phyloP scores from a whole-genome alignment of 2,113 vertebrate species.

The Gambusia holbrooki region DNA sequence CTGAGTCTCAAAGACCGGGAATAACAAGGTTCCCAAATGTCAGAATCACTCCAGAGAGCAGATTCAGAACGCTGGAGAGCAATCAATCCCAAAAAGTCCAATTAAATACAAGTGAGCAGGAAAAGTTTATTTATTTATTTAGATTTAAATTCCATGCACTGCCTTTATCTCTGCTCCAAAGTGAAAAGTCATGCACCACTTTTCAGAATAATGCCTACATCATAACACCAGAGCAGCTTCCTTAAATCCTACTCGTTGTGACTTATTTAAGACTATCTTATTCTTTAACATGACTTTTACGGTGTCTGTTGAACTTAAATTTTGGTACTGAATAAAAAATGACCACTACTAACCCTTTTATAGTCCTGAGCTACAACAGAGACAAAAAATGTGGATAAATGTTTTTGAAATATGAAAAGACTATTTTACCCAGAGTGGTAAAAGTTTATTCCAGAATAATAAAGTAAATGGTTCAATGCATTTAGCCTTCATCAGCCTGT shows the following conservation, averaged over 20 bases:
- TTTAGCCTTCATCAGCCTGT: neutral
- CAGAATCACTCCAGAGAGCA: neutral
- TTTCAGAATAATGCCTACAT: neutral
- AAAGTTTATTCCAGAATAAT: neutral
- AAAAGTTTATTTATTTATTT: neutral
- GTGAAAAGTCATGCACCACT: neutral
- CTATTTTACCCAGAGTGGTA: neutral
- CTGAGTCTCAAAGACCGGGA: neutral
- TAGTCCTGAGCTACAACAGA: neutral
- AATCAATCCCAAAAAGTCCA: neutral
- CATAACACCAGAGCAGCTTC: neutral
- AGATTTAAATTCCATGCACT: neutral
- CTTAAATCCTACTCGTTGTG: neutral
- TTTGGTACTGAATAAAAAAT: neutral
- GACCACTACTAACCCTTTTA: neutral
- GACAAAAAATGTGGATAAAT: neutral
- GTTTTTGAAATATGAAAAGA: neutral
- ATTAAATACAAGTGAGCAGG: neutral
- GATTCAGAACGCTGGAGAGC: slow-evolving; percentile 32
- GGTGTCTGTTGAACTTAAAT: neutral
- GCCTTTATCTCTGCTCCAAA: neutral
- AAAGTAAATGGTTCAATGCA: neutral
- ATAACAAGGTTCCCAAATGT: neutral
- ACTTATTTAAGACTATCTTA: neutral
- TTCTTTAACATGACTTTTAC: neutral